Evolutionary conservation across 2,113 vertebrate genomes (phyloP), one percentile per base, ranked within the genome.

Genomic region (Malurus alboscapulatus): DNA sequence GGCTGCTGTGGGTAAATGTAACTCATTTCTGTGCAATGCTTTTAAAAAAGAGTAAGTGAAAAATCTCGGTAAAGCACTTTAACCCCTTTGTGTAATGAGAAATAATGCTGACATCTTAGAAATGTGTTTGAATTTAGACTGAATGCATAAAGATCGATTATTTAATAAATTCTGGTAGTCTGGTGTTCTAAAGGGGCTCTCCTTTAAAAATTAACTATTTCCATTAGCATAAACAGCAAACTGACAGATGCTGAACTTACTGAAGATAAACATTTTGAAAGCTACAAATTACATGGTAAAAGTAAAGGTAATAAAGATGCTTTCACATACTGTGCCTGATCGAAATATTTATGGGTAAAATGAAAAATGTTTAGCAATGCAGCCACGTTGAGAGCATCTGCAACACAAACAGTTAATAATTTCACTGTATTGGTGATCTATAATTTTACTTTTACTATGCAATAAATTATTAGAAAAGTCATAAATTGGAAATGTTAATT

Each of bases 31-130:
- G 9, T 92, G 62, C 30, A 88, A 71, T 66, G 73, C 22, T 29
- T 84, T 62, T 92, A 42, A 82, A 79, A 66, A 75, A 40, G 36
- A 75, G n/a, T 30, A 69, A 59, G 45, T 50, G 76, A 72, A 90
- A 93, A 81, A 58, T 67, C 59, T 92, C 42, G 68, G 83, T 42
- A 92, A 93, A 94, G 63, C 51, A 50, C 51, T 92, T 96, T 69
- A 94, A 93, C 53, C 18, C 65, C 85, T 82, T 30, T 40, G 48
- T 93, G 45, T 17, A 44, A 8, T 74, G 73, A 95, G 63, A 91
- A 73, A 77, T 71, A 59, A 84, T 1, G 10, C 29, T 61, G 80
- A 74, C 24, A n/a, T 40, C 57, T 93, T 84, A 65, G 66, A 94
- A 94, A 94, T n/a, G 7, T n/a, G 61, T n/a, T 59, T 93, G 61